Evolutionary conservation across 2,113 vertebrate species (phyloP).

Genomic region (Ctenomys sociabilis): DNA sequence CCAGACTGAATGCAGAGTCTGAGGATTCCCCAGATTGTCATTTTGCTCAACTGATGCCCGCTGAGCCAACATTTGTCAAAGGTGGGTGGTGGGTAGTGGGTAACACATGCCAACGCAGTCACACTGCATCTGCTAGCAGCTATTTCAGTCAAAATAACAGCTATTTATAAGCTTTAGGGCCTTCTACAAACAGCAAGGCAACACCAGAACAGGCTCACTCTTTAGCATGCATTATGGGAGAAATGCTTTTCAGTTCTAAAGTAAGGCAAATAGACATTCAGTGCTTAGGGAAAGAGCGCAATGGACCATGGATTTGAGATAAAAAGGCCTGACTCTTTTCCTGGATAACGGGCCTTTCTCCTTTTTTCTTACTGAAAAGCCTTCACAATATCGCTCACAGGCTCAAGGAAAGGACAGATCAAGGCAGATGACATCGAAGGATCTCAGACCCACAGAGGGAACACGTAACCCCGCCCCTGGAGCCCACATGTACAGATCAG

Average conservation of each 20-base stretch:
- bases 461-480: not conserved
- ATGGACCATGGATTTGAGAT: rapidly evolving
- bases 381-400: not conserved
- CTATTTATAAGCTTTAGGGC: not conserved
- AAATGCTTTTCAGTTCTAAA: not conserved
- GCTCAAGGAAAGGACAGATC: not conserved
- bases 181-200: not conserved
- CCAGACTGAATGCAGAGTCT: not conserved
- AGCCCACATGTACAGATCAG: rapidly evolving
- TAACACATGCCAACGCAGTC: not conserved
- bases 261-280: not conserved
- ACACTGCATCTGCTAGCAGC: not conserved
- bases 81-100: not conserved
- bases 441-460: not conserved
- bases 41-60: not conserved
- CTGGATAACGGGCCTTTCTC: not conserved
- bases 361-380: not conserved
- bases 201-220: constrained; percentile 19
- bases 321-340: not conserved
- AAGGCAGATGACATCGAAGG: not conserved
- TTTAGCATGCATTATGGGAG: not conserved
- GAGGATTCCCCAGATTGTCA: too few relatives aligned
- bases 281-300: not conserved
- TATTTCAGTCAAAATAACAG: not conserved
- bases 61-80: rapidly evolving